Evolutionary conservation across 2,797 vertebrate genomes (phyloP).

Genomic region (Gobionotothen gibberifrons): DNA sequence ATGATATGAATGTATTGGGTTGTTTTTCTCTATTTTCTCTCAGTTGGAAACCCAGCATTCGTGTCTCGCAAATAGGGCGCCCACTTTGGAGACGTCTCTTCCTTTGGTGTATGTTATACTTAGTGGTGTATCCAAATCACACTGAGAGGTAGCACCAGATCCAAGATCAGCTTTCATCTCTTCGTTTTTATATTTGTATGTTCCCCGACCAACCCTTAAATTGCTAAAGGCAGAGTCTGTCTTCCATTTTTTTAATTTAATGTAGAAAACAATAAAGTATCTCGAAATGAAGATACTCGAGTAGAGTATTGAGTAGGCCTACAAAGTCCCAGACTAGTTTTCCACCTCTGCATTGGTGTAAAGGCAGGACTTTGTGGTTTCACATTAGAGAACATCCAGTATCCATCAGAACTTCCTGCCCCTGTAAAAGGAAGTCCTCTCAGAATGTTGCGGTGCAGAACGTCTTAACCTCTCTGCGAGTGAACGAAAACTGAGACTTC

Average conservation of each 20-base stretch:
- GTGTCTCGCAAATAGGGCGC: background rate
- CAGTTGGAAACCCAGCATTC: background rate
- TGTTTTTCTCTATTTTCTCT: slow-evolving; percentile 20
- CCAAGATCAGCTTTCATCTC: slow-evolving; percentile 60
- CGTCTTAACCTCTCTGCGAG: slow-evolving; percentile 46
- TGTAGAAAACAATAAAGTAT: background rate
- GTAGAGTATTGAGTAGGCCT: background rate
- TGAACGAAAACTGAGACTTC: slow-evolving; percentile 51
- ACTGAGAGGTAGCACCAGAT: slow-evolving; percentile 16
- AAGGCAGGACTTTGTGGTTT: slow-evolving; percentile 13
- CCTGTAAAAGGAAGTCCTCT: slow-evolving; percentile 27
- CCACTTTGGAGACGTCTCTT: slow-evolving; percentile 7
- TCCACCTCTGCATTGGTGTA: slow-evolving; percentile 1
- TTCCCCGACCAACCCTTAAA: background rate
- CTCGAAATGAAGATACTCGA: background rate
- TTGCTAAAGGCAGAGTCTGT: slow-evolving; percentile 12
- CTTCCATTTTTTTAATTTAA: slow-evolving; percentile 51
- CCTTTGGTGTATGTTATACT: slow-evolving; percentile 6
- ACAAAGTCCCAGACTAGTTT: background rate
- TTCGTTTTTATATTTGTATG: too few relatives aligned
- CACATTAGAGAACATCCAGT: slow-evolving; percentile 17
- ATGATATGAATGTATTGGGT: slow-evolving; percentile 34
- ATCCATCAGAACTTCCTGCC: slow-evolving; percentile 16
- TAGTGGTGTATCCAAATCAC: slow-evolving; percentile 31
- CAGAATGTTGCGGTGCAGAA: slow-evolving; percentile 22